Evolutionary conservation across 2,888 invertebrate genomes (phyloP).

Genomic region (Apocheima hispidaria): DNA sequence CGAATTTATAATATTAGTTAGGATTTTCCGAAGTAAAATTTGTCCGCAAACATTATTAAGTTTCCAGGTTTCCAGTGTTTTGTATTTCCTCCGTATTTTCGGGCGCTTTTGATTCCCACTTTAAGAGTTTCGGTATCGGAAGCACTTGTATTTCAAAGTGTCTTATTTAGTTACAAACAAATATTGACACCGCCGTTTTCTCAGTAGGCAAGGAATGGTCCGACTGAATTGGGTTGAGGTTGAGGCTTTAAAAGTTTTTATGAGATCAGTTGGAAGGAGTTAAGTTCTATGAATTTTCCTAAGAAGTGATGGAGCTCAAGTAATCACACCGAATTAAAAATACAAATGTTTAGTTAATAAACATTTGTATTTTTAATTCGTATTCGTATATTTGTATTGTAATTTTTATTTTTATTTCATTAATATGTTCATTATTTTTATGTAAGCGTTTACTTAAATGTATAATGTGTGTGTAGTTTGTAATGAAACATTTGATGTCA

Average conservation of each 20-base stretch:
- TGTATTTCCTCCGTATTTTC: constrained; percentile 30
- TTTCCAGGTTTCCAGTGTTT: constrained; percentile 39
- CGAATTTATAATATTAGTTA: too few relatives aligned
- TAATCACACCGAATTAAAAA: background rate
- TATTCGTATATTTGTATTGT: too few relatives aligned
- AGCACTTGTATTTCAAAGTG: constrained; percentile 36
- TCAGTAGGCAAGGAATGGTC: constrained; percentile 10
- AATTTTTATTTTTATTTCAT: too few relatives aligned
- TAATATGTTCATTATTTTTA: too few relatives aligned
- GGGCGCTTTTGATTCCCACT: constrained; percentile 29
- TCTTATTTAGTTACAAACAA: constrained; percentile 31
- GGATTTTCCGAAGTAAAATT: constrained; percentile 21
- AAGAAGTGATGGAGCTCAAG: background rate
- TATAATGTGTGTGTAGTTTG: too few relatives aligned
- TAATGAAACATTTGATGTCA: too few relatives aligned
- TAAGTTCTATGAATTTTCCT: background rate
- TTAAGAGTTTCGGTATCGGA: constrained; percentile 28
- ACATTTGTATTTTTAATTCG: too few relatives aligned
- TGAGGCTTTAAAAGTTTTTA: constrained; percentile 20
- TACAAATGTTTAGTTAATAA: too few relatives aligned
- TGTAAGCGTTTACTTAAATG: too few relatives aligned
- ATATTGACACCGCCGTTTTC: constrained; percentile 28
- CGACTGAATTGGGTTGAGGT: constrained; percentile 18
- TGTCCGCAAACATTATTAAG: constrained; percentile 39
- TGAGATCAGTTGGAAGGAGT: background rate